phyloP scores from a whole-genome alignment of 2,888 invertebrate species.

The Apeira syringaria region DNA sequence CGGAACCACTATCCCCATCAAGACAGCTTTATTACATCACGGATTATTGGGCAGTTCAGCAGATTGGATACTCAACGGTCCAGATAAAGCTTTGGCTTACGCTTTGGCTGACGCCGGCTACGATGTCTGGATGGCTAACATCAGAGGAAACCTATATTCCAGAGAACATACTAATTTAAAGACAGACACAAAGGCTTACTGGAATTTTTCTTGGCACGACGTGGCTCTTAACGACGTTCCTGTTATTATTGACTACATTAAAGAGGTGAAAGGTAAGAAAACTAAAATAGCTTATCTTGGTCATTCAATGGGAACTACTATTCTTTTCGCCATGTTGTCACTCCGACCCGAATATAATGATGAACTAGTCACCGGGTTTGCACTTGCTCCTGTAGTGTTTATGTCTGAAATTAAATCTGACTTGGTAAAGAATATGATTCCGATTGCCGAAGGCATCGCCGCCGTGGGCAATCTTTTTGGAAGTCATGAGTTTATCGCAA shows the following conservation, averaged over 20 bases:
- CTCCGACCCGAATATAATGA: conserved; percentile 86
- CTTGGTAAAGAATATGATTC: conserved; percentile 87
- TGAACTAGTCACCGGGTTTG: conserved; percentile 85
- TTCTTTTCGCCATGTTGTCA: conserved; percentile 88
- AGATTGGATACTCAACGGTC: conserved; percentile 90
- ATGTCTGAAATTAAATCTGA: conserved; percentile 86
- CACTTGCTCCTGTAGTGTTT: conserved; percentile 88
- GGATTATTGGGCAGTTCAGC: conserved; percentile 91
- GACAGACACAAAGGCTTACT: conserved; percentile 85
- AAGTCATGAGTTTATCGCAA: conserved; percentile 88
- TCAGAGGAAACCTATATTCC: conserved; percentile 91
- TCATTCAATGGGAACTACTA: conserved; percentile 95
- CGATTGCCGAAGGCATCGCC: conserved; percentile 83
- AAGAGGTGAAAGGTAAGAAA: conserved; percentile 50
- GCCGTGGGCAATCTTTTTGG: conserved; percentile 86
- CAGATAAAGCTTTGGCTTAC: conserved; percentile 85
- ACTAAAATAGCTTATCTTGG: conserved; percentile 88
- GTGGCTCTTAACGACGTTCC: conserved; percentile 95
- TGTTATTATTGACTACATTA: conserved; percentile 88
- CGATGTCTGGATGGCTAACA: conserved; percentile 93
- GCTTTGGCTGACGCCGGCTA: conserved; percentile 87
- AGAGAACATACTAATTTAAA: conserved; percentile 84
- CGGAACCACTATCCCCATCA: conserved; percentile 43
- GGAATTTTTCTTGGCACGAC: conserved; percentile 94
- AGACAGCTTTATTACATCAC: conserved; percentile 88